These are phyloP conservation scores for Epinephelus fuscoguttatus DNA, from an alignment of 2,113 vertebrate species.

Conservation along the genomic window DNA sequence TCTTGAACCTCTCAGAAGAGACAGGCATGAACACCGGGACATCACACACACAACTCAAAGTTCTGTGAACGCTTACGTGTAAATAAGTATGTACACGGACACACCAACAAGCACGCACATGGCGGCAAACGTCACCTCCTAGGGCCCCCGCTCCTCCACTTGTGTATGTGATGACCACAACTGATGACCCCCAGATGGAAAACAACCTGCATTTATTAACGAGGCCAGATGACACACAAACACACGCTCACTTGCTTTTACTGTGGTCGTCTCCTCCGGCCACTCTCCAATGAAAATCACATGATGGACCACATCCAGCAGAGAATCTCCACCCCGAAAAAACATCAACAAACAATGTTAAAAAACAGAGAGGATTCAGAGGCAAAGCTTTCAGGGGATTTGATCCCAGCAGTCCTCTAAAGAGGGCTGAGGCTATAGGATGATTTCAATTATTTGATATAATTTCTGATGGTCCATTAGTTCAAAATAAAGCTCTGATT, in stretches of 20 bases:
- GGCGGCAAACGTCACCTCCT: constrained; percentile 23
- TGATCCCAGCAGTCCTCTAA: constrained; percentile 40
- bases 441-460: constrained; percentile 81
- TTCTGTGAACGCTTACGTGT: constrained; percentile 2
- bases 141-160: constrained; percentile 14
- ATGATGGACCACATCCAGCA: constrained; percentile 68
- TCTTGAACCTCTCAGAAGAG: constrained; percentile 17
- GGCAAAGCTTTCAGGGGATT: constrained; percentile 55
- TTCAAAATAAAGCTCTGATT: constrained; percentile 80
- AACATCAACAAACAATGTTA: constrained; percentile 70
- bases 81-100: constrained; percentile 18
- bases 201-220: constrained; percentile 68
- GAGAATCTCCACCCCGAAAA: constrained; percentile 57
- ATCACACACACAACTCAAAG: not conserved
- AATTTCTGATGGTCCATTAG: constrained; percentile 85
- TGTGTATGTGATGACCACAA: constrained; percentile 45
- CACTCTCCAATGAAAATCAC: constrained; percentile 73
- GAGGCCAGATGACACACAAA: constrained; percentile 67
- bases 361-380: constrained; percentile 45
- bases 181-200: constrained; percentile 68
- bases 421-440: constrained; percentile 61
- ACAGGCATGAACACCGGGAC: constrained; percentile 1
- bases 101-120: constrained; percentile 6
- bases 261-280: constrained; percentile 62
- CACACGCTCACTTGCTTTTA: constrained; percentile 44